Evolutionary conservation across 2,888 invertebrate species (phyloP).

Genomic region (Macrophya annulata): DNA sequence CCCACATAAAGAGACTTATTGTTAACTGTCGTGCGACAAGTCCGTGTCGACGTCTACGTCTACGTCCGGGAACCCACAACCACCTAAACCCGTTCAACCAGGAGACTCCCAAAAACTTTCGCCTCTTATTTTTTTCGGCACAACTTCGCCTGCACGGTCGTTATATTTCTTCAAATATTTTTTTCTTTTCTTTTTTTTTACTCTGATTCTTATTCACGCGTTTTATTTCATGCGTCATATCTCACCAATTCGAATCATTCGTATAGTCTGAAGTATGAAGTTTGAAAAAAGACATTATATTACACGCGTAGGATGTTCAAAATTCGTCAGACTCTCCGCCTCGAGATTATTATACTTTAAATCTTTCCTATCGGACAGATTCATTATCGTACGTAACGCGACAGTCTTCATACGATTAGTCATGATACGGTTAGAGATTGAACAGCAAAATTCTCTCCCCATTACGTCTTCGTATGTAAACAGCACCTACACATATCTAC

Average conservation of each 20-base stretch:
- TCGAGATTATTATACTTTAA: background rate
- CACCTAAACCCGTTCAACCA: conserved; percentile 15
- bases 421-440: background rate
- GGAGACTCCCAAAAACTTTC: conserved; percentile 25
- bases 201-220: background rate
- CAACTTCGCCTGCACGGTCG: background rate
- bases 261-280: background rate
- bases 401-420: background rate
- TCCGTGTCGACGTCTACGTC: conserved; percentile 3
- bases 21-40: background rate
- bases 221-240: conserved; percentile 1
- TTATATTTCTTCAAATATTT: background rate
- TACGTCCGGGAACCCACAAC: conserved; percentile 68
- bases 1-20: conserved; percentile 38
- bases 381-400: background rate
- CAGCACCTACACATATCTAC: background rate
- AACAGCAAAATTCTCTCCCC: background rate
- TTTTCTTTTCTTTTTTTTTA: background rate
- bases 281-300: background rate
- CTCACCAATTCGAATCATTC: background rate
- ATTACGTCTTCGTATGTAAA: background rate
- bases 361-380: conserved; percentile 6
- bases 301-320: background rate
- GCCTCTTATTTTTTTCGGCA: background rate
- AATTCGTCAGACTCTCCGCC: background rate